phyloP scores from a whole-genome alignment of 2,888 invertebrate species.

The Scaptomyza tumidula region DNA sequence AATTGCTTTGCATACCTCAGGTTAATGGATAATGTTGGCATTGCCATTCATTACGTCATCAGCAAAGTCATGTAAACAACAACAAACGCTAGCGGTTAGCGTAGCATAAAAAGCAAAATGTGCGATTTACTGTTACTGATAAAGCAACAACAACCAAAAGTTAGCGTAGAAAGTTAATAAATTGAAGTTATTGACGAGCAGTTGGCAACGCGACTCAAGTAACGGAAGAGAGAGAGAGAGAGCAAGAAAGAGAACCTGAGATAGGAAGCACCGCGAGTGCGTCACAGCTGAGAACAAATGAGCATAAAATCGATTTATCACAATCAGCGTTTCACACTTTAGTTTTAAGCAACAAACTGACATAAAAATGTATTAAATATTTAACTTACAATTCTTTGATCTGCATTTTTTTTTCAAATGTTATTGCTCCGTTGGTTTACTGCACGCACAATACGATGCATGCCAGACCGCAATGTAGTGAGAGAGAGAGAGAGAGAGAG shows the following conservation, averaged over 20 bases:
- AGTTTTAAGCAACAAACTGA: conserved; percentile 26
- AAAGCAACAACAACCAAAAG: no score
- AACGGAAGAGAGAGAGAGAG: conserved; percentile 27
- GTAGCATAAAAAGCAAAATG: no score
- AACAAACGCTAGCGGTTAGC: neutral
- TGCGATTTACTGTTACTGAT: no score
- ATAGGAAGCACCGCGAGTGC: conserved; percentile 28
- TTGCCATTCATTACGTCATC: conserved; percentile 62
- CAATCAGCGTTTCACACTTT: conserved; percentile 52
- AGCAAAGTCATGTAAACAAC: conserved; percentile 44
- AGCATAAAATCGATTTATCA: conserved; percentile 74
- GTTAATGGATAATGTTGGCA: conserved; percentile 13
- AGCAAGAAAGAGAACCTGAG: conserved; percentile 24
- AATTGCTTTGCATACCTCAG: conserved; percentile 25
- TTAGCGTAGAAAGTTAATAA: conserved; percentile 41
- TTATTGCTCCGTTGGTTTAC: conserved; percentile 48
- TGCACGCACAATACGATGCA: conserved; percentile 24
- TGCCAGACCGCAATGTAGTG: conserved; percentile 8
- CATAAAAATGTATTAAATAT: conserved; percentile 3
- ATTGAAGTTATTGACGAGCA: conserved; percentile 22
- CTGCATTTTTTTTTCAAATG: conserved; percentile 77
- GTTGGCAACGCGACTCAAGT: conserved; percentile 55
- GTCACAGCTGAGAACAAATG: conserved; percentile 38
- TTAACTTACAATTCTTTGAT: conserved; percentile 82
- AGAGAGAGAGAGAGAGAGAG: conserved; percentile 27